Base-by-base conservation (phyloP, 2,113 vertebrate species). In the Tachysurus vachellii region DNA sequence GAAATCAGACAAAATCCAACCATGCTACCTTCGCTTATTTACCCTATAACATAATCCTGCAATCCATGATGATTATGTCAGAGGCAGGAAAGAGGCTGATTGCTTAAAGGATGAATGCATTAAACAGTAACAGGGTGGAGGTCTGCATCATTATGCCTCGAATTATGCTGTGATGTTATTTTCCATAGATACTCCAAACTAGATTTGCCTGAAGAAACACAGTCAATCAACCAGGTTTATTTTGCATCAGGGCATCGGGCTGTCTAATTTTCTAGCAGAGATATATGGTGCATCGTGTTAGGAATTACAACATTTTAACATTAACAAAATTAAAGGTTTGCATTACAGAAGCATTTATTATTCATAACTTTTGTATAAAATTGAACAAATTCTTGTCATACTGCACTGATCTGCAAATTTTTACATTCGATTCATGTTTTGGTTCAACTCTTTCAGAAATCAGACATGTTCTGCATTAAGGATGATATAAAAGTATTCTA, bases 71-170 rank as follows among this genome's bases (percentile, higher is more conserved):
- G 28, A 17, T 80, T 56, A 11, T 80, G 54, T 36, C 77, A 36
- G 54, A 80, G 77, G 57, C 54, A 21, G 17, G 36, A 17, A 80
- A 57, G 16, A 80, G 28, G 21, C n/a, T 57, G 53, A 57, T 12
- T 10, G 10, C 53, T 31, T 80, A 56, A 80, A 57, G 5, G n/a
- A 80, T 80, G 53, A 80, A 80, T 80, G 53, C 17, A 57, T 31
- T 28, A 56, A 79, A 56, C 76, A 79, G 14, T 79, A 56, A 16
- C 53, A 57, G 47, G 13, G 14, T 5, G 19, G 77, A 59, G 54
- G 77, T 80, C 77, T 57, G 21, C 54, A 80, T 56, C 76, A 79
- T 54, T 54, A 54, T 79, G 7, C 76, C 7, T 79, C n/a, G 28
- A 53, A 8, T 57, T 57, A 57, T 36, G 17, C 54, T 36, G 5